A percentile compares a stretch with the other conserved stretches of the same genome.
These are phyloP conservation scores for Chaetura pelagica DNA, from an alignment of 2,113 vertebrate species.

Conservation along the genomic window DNA sequence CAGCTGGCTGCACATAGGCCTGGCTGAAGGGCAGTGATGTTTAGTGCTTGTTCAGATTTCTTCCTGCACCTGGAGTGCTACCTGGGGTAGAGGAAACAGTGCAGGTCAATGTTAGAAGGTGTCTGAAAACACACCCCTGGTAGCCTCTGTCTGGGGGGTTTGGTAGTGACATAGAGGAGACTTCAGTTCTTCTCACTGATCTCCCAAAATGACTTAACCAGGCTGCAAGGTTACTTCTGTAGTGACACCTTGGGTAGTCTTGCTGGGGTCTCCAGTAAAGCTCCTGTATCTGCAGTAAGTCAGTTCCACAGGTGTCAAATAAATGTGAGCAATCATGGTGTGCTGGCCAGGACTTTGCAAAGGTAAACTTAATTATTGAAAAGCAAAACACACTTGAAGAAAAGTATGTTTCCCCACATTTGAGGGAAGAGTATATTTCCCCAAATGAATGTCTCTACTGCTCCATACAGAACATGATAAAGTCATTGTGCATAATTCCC, in stretches of 20 bases:
- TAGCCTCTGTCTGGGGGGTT: background rate
- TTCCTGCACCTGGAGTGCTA: background rate
- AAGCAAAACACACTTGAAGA: background rate
- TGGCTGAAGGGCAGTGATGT: background rate
- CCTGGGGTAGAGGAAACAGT: background rate
- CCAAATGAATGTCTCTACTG: background rate
- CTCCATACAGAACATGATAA: background rate
- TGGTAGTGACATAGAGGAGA: background rate
- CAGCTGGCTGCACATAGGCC: background rate
- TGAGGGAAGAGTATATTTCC: background rate
- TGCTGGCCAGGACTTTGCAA: background rate
- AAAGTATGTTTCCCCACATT: background rate
- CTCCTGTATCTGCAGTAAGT: accelerated
- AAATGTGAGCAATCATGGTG: background rate
- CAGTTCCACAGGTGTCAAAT: background rate
- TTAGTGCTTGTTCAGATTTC: background rate
- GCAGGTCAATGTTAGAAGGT: too few species aligned
- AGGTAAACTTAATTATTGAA: background rate
- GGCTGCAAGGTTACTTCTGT: background rate
- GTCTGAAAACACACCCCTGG: accelerated
- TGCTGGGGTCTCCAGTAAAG: background rate
- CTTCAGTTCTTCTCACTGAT: background rate
- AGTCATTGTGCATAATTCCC: background rate
- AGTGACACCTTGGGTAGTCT: background rate
- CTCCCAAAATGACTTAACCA: background rate